Conservation (phyloP, 2,113 vertebrate species). For the Ariopsis seemanni region DNA sequence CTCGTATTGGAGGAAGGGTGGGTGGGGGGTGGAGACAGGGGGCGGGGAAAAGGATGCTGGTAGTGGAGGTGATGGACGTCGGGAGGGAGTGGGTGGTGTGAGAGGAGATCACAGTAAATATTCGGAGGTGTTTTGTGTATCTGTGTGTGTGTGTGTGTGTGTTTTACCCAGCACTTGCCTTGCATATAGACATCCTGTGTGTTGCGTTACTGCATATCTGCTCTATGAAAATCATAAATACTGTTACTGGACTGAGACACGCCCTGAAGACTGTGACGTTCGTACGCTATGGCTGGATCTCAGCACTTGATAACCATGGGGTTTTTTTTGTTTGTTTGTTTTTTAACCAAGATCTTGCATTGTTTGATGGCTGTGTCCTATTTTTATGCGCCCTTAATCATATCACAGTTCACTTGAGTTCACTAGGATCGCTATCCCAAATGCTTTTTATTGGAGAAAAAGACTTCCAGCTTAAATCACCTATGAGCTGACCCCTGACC, state of each 20-base stretch:
- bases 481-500: constrained; percentile 52
- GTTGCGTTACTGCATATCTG: constrained; percentile 47
- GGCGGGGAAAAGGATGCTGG: constrained; percentile 41
- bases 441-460: not conserved
- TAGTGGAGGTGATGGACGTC: constrained; percentile 55
- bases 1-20: constrained; percentile 42
- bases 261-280: constrained; percentile 21
- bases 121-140: constrained; percentile 65
- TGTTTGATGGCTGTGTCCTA: constrained; percentile 54
- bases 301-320: not conserved
- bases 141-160: constrained; percentile 39
- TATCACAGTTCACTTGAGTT: constrained; percentile 20
- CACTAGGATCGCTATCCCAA: constrained; percentile 25
- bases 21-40: constrained; percentile 4
- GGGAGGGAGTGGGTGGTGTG: constrained; percentile 61
- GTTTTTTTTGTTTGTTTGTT: not conserved
- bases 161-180: constrained; percentile 58
- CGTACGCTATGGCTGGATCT: not conserved
- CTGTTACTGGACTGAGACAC: constrained; percentile 56
- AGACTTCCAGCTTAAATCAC: constrained; percentile 53
- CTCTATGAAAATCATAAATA: constrained; percentile 57
- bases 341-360: not conserved
- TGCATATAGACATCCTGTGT: constrained; percentile 53
- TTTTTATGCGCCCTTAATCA: constrained; percentile 27
- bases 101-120: constrained; percentile 76